phyloP scores from a whole-genome alignment of 2,113 vertebrate species.

The Tauraco erythrolophus region DNA sequence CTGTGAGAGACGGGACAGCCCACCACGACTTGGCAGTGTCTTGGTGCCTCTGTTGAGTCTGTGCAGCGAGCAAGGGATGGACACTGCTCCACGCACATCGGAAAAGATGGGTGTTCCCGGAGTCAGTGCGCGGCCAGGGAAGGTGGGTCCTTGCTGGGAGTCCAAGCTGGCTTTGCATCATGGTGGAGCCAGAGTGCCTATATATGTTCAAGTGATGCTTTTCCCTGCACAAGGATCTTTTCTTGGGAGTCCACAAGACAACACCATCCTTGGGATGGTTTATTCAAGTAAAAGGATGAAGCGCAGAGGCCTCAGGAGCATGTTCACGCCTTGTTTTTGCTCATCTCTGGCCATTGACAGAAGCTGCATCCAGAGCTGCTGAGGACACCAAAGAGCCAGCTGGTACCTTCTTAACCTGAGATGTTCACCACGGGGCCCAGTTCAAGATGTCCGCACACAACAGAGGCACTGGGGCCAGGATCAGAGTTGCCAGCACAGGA shows the following conservation, averaged over 20 bases:
- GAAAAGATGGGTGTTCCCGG: not conserved
- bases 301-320: fast-evolving
- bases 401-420: not conserved
- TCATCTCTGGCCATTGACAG: not conserved
- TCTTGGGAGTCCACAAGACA: not conserved
- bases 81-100: fast-evolving
- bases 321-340: fast-evolving
- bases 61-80: fast-evolving
- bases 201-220: not conserved
- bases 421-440: not conserved
- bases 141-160: not conserved
- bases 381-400: not conserved
- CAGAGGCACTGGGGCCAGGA: not conserved
- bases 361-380: not conserved
- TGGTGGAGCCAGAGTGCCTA: not conserved
- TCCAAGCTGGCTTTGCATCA: not conserved
- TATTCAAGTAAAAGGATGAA: not conserved
- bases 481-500: not conserved
- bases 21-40: not conserved
- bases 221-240: fast-evolving
- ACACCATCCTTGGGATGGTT: not conserved
- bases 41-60: not conserved
- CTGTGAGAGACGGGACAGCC: not conserved
- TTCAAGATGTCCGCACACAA: not conserved
- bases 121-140: fast-evolving